Conservation (phyloP, 2,888 invertebrate species). For the Aelia acuminata region DNA sequence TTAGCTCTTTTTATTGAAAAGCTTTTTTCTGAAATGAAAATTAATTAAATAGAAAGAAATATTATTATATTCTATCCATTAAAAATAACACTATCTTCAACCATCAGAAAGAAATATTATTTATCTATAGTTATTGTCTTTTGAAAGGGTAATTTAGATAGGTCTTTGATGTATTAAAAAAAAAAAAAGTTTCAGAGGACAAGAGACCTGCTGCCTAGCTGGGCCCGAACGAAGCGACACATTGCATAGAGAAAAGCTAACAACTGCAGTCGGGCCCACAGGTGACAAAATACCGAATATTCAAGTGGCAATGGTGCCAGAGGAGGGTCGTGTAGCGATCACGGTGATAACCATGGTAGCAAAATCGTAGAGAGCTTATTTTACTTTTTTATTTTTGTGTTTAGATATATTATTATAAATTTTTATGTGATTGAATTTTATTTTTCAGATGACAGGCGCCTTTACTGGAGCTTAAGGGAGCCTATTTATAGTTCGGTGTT, state of each 20-base stretch:
- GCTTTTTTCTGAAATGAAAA: background rate
- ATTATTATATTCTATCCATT: too few species aligned
- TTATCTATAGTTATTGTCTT: background rate
- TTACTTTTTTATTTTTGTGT: background rate
- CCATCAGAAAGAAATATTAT: too few species aligned
- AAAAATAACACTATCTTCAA: too few species aligned
- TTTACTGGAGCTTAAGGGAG: conserved; percentile 95
- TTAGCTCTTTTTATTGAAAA: too few species aligned
- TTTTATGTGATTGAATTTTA: background rate
- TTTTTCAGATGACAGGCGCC: conserved; percentile 78
- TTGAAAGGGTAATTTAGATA: background rate
- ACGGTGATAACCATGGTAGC: background rate
- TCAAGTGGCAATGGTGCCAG: background rate
- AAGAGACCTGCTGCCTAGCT: background rate
- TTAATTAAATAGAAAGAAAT: background rate
- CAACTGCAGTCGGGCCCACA: conserved; percentile 2
- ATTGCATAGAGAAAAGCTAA: conserved; percentile 29
- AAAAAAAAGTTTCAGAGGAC: background rate
- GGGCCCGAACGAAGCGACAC: background rate
- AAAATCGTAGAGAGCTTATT: background rate
- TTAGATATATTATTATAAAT: background rate
- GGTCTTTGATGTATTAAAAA: background rate
- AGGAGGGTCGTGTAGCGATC: background rate
- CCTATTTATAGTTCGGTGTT: conserved; percentile 90
- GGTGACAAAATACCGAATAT: background rate